These are phyloP conservation scores for Cephalopterus ornatus DNA, from an alignment of 2,113 vertebrate species.

Conservation along the genomic window DNA sequence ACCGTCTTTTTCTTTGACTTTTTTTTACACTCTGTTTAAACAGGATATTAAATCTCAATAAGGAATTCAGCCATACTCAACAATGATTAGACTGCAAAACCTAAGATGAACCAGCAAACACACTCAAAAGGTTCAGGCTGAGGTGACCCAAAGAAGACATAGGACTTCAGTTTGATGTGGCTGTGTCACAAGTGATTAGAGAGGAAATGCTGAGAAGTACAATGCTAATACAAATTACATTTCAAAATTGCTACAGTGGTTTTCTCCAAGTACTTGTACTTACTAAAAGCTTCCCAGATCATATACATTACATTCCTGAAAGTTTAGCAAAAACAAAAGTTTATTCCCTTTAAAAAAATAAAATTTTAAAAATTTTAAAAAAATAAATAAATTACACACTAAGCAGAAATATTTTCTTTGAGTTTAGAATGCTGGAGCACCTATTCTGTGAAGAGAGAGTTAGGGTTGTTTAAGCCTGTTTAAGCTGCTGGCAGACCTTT, in stretches of 20 bases:
- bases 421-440: neutral
- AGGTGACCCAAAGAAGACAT: neutral
- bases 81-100: slow-evolving; percentile 11
- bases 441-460: neutral
- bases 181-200: neutral
- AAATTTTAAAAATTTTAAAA: no score
- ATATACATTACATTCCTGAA: neutral
- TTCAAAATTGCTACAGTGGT: neutral
- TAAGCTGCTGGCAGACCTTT: neutral
- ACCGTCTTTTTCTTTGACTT: neutral
- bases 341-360: neutral
- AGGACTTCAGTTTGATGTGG: neutral
- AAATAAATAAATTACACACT: neutral
- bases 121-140: neutral
- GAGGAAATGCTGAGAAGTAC: neutral
- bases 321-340: neutral
- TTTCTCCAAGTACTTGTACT: neutral
- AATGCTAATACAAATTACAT: neutral
- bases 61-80: neutral
- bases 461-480: neutral
- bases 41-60: neutral
- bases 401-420: neutral
- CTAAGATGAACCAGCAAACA: neutral
- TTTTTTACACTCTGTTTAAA: slow-evolving; percentile 14
- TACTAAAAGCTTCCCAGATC: neutral